phyloP scores from a whole-genome alignment of 2,888 invertebrate species.

The Entomobrya proxima region DNA sequence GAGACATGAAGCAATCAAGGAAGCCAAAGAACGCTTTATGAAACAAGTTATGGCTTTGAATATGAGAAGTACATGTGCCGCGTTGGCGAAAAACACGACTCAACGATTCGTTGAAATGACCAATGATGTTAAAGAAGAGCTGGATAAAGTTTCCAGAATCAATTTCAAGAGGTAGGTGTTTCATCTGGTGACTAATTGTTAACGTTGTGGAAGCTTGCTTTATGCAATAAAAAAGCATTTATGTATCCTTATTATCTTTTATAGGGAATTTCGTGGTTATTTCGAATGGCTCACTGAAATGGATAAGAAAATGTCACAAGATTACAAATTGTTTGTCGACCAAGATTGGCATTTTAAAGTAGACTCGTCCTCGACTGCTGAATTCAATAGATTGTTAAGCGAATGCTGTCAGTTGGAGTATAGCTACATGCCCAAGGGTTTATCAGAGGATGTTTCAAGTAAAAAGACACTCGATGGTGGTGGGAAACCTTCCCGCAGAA shows the following conservation, averaged over 20 bases:
- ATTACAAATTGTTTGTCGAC: conserved; percentile 13
- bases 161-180: conserved; percentile 17
- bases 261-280: background rate
- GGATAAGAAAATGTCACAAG: background rate
- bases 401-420: conserved; percentile 39
- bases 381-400: background rate
- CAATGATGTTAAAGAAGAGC: background rate
- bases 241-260: background rate
- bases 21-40: background rate
- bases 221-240: too few species aligned
- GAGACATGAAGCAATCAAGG: background rate
- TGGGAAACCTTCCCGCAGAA: background rate
- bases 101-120: background rate
- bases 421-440: background rate
- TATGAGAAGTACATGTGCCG: background rate
- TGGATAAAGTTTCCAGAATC: background rate
- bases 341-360: conserved; percentile 40
- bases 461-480: background rate
- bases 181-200: background rate
- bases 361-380: background rate
- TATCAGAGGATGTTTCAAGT: background rate
- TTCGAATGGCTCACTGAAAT: background rate
- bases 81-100: background rate
- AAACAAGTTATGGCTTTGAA: background rate
- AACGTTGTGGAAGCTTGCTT: background rate